phyloP scores from a whole-genome alignment of 2,113 vertebrate species.

The Archilochus colubris region DNA sequence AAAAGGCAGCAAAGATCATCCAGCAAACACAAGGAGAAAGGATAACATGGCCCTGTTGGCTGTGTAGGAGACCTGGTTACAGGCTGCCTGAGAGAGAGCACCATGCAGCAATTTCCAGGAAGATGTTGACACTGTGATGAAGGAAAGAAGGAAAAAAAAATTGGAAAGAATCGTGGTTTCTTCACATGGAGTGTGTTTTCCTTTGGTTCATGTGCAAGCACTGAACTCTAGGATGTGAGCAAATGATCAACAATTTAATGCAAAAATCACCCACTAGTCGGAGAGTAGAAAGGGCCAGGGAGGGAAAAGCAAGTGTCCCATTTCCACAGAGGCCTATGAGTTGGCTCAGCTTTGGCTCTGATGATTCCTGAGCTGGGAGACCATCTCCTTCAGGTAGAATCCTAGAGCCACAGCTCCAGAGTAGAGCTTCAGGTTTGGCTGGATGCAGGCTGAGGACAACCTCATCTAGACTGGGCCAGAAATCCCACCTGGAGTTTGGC shows the following conservation, averaged over 20 bases:
- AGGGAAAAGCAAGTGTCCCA: not conserved
- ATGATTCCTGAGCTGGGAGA: not conserved
- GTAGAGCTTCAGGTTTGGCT: not conserved
- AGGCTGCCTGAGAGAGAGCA: not conserved
- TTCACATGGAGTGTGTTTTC: not conserved
- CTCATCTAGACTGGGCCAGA: not conserved
- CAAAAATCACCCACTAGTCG: not conserved
- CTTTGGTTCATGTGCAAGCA: not conserved
- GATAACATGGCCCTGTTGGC: not conserved
- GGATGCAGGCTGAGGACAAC: not conserved
- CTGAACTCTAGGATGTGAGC: not conserved
- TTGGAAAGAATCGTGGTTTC: not conserved
- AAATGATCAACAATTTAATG: not conserved
- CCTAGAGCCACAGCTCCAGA: not conserved
- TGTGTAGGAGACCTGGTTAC: fast-evolving
- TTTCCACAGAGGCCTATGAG: not conserved
- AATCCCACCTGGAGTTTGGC: not conserved
- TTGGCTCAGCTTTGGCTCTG: not conserved
- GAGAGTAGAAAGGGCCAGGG: not conserved
- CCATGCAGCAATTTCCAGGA: not conserved
- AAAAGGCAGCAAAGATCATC: not conserved
- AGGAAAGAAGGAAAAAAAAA: not conserved
- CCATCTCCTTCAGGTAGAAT: not conserved
- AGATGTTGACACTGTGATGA: fast-evolving
- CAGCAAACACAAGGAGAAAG: not conserved